Evolutionary conservation across 2,113 vertebrate genomes (phyloP), one percentile per base, ranked within the genome.

Genomic region (Zootoca vivipara): DNA sequence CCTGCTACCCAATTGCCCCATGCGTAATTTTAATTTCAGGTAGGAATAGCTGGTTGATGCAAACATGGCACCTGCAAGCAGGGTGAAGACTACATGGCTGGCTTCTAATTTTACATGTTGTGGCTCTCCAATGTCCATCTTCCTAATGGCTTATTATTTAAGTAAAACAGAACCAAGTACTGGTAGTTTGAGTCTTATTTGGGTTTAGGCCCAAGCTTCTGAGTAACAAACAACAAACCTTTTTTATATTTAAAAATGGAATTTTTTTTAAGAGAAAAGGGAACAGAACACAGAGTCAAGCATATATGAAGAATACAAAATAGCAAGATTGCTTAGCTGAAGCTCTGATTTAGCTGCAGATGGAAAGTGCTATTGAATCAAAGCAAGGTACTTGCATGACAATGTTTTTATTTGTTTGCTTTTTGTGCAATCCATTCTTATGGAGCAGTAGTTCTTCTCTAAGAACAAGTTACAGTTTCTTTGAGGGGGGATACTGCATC

Each of bases 61-160:
- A 18, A 46, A 67, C 30, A 33, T 38, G 52, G 52, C 20, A 8
- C 62, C 52, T 30, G 10, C 83, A 64, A 20, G 46, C 74, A 22
- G 28, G 82, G 18, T 42, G 38, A 69, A 42, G 64, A 69, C 24
- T 70, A 73, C 8, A 7, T 58, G 38, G 24, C 33, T 24, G n/a
- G 28, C 22, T 84, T 70, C 46, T 85, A n/a, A 40, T 62, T 77
- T 85, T 64, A 40, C 33, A n/a, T 30, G 26, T 58, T 35, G n/a
- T 75, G 30, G 52, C 2, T 85, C 46, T 85, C 9, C 70, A 35
- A 7, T 22, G 62, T 85, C 46, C 70, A 74, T 30, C 35, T 77
- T 85, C 56, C 72, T 83, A 42, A 83, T n/a, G 28, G 20, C 28
- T 70, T 70, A 70, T 83, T 81, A 38, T 81, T 81, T 83, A 72